These are phyloP conservation scores for Zosterops lateralis DNA, from an alignment of 2,113 vertebrate species.

Conservation along the genomic window DNA sequence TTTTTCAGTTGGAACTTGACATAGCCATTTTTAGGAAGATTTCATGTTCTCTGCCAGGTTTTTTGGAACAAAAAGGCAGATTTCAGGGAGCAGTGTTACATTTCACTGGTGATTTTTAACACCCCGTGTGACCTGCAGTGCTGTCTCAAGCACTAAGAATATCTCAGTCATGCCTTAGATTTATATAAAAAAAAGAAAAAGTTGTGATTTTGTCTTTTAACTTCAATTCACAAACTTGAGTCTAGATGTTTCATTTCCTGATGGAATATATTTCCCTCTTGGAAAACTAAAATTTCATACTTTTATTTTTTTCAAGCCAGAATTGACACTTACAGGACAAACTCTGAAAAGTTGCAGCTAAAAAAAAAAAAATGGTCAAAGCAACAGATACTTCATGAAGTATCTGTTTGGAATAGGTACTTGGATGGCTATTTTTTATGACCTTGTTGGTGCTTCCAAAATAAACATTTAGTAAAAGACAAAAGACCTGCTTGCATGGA, in stretches of 20 bases:
- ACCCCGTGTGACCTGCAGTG: background rate
- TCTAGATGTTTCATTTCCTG: constrained; percentile 9
- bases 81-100: background rate
- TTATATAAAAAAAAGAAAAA: background rate
- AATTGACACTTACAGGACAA: background rate
- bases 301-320: background rate
- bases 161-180: background rate
- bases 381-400: background rate
- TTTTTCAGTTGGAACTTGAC: background rate
- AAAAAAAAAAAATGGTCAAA: background rate
- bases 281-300: background rate
- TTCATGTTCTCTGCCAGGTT: background rate
- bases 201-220: background rate
- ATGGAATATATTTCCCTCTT: background rate
- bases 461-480: background rate
- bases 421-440: background rate
- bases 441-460: background rate
- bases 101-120: background rate
- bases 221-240: background rate
- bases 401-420: background rate
- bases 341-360: background rate
- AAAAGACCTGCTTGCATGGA: background rate
- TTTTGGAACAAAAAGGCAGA: background rate
- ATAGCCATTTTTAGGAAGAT: background rate
- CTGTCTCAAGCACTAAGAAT: background rate